A percentile compares a stretch with the other conserved stretches of the same genome.
phyloP scores from a whole-genome alignment of 2,113 vertebrate genomes.

The Epinephelus cyanopodus region DNA sequence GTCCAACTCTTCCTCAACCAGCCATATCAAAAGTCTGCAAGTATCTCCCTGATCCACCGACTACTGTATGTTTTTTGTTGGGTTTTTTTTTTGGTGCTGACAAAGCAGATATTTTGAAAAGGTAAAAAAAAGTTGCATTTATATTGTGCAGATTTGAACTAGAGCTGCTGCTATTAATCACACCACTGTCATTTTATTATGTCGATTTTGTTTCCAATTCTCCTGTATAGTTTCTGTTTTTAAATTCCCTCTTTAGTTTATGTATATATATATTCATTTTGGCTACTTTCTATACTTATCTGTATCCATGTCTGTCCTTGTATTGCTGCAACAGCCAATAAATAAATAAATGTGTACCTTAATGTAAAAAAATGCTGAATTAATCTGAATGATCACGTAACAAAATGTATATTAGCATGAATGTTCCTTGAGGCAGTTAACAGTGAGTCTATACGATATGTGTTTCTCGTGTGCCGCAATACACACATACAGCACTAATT shows the following conservation, averaged over 20 bases:
- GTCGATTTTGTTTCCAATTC: no score
- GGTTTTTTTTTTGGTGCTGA: neutral
- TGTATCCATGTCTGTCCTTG: no score
- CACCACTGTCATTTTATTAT: no score
- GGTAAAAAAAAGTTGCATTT: neutral
- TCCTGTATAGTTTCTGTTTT: no score
- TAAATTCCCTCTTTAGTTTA: no score
- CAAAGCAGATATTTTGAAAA: neutral
- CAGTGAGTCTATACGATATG: neutral
- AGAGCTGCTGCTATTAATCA: neutral
- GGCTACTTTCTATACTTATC: no score
- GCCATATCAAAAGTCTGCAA: neutral
- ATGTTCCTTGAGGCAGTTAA: neutral
- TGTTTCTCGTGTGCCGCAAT: neutral
- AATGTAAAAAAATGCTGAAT: neutral
- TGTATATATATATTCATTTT: no score
- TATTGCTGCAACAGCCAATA: no score
- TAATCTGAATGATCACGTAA: no score
- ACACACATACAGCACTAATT: neutral
- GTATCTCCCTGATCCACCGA: neutral
- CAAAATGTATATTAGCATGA: no score
- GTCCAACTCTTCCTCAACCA: neutral
- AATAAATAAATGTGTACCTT: no score
- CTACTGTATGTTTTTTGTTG: neutral
- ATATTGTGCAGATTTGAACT: neutral